These are phyloP conservation scores for Procavia capensis DNA, from an alignment of 2,113 vertebrate species.

Conservation along the genomic window DNA sequence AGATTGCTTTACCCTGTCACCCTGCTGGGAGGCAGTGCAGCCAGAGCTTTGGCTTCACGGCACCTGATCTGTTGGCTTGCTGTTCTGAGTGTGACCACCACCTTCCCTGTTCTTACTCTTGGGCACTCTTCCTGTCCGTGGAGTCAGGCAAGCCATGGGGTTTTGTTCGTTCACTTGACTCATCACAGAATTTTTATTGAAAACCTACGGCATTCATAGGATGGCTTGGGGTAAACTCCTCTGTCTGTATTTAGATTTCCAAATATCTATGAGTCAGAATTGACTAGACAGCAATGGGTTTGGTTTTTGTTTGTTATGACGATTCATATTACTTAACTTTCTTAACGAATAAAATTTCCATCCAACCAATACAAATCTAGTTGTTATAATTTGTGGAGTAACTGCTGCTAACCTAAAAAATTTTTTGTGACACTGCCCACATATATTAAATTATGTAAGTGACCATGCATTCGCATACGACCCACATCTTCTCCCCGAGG, in stretches of 20 bases:
- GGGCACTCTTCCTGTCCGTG: not conserved
- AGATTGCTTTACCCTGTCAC: not conserved
- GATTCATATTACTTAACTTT: not conserved
- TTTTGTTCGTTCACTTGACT: not conserved
- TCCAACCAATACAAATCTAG: not conserved
- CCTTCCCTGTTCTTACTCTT: not conserved
- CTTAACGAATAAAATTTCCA: not conserved
- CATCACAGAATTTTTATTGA: not conserved
- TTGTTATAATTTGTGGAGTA: not conserved
- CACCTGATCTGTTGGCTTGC: not conserved
- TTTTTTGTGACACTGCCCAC: not conserved
- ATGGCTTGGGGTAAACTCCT: not conserved
- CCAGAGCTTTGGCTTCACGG: not conserved
- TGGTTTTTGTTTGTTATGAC: not conserved
- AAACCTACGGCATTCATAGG: not conserved
- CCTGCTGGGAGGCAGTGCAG: not conserved
- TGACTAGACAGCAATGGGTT: too few relatives aligned
- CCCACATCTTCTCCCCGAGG: not conserved
- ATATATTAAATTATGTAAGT: not conserved
- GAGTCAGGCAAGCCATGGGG: not conserved
- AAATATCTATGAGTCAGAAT: too few relatives aligned
- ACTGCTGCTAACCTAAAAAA: not conserved
- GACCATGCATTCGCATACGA: not conserved
- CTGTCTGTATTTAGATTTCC: not conserved
- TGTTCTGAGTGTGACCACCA: not conserved